Evolutionary conservation across 2,797 vertebrate species (phyloP).

Genomic region (Botia almorhae): DNA sequence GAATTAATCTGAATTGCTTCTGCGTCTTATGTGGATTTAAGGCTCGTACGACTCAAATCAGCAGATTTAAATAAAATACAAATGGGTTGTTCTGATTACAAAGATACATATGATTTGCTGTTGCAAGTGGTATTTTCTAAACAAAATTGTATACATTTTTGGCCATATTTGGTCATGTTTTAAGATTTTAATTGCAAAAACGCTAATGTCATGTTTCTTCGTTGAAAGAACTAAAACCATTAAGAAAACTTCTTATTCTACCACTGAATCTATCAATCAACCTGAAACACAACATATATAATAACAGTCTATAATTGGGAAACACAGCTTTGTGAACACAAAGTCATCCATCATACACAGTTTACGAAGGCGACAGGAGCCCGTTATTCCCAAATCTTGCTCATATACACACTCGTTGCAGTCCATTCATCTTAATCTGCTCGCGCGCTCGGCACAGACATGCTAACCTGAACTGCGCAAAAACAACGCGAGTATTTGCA

Average conservation of each 20-base stretch:
- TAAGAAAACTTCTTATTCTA: no score
- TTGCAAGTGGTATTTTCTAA: neutral
- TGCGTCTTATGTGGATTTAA: no score
- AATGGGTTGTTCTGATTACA: no score
- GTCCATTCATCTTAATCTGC: constrained; percentile 14
- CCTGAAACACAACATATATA: neutral
- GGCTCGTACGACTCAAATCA: no score
- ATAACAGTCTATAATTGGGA: neutral
- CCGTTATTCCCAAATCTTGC: constrained; percentile 11
- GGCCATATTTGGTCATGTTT: neutral
- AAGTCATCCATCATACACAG: constrained; percentile 22
- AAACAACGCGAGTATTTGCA: neutral
- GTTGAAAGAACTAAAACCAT: neutral
- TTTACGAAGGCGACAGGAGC: constrained; percentile 19
- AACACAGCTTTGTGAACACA: constrained; percentile 3
- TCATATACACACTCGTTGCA: neutral
- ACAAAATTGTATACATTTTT: neutral
- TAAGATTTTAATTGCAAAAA: neutral
- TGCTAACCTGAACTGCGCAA: neutral
- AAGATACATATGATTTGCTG: no score
- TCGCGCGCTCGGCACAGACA: neutral
- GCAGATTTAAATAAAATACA: no score
- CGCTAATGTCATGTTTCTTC: neutral
- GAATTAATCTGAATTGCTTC: no score
- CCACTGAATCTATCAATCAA: neutral